Conservation (phyloP, 1,140 invertebrate species). For the Aphelenchoides fujianensis region DNA sequence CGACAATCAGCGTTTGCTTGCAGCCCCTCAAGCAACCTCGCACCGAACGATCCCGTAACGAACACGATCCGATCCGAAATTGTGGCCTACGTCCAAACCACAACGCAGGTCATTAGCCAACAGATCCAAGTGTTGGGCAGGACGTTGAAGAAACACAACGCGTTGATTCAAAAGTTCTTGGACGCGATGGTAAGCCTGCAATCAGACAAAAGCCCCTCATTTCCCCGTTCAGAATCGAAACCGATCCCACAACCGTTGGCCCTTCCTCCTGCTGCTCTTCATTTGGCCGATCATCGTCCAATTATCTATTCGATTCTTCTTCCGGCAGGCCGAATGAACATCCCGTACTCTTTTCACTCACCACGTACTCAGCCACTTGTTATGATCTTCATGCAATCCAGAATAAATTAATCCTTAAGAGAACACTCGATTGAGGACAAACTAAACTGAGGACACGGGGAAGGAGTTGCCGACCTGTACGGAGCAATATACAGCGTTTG, state of each 20-base stretch:
- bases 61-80: constrained; percentile 10
- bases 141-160: constrained; percentile 12
- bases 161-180: constrained; percentile 16
- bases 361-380: too few species aligned
- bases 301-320: constrained; percentile 6
- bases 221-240: not conserved
- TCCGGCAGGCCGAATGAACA: too few species aligned
- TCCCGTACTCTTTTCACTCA: too few species aligned
- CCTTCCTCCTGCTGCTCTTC: constrained; percentile 15
- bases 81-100: not conserved
- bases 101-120: constrained; percentile 10
- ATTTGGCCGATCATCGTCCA: constrained; percentile 22
- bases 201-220: not conserved
- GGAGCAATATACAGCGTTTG: too few species aligned
- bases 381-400: not conserved
- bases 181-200: constrained; percentile 9
- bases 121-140: not conserved
- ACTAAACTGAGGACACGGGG: too few species aligned
- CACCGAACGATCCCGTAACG: not conserved
- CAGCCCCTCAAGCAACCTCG: not conserved
- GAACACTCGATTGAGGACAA: not conserved
- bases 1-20: constrained; percentile 2
- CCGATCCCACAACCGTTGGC: constrained; percentile 7
- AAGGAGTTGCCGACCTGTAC: too few species aligned
- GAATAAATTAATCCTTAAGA: not conserved